Evolutionary conservation across 2,888 invertebrate genomes (phyloP).

Genomic region (Chirona hameri): DNA sequence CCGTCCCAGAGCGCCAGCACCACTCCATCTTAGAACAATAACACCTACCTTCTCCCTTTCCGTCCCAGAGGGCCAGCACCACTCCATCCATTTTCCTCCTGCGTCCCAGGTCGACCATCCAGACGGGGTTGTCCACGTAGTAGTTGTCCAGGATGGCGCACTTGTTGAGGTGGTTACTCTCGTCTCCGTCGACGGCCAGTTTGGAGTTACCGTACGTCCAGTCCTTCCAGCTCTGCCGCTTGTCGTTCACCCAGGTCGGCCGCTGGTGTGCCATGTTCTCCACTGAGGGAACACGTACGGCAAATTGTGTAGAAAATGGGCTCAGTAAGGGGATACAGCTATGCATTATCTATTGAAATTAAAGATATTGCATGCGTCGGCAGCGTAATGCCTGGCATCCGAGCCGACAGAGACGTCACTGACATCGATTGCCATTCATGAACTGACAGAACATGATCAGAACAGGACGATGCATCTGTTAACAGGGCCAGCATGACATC

Average conservation of each 20-base stretch:
- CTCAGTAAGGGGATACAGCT: background rate
- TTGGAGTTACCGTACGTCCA: conserved; percentile 47
- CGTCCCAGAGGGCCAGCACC: conserved; percentile 53
- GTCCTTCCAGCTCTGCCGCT: conserved; percentile 50
- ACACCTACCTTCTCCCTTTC: no score
- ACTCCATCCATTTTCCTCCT: conserved; percentile 49
- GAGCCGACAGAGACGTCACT: background rate
- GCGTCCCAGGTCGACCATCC: conserved; percentile 53
- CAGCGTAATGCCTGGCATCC: background rate
- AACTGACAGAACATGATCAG: background rate
- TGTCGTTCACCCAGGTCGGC: conserved; percentile 53
- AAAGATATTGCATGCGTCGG: background rate
- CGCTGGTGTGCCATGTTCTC: conserved; percentile 53
- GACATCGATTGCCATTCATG: background rate
- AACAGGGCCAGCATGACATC: background rate
- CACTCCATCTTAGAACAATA: no score
- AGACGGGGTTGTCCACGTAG: conserved; percentile 52
- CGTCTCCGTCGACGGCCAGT: conserved; percentile 52
- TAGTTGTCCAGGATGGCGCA: conserved; percentile 54
- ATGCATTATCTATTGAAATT: background rate
- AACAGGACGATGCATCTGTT: background rate
- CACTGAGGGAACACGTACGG: conserved; percentile 44
- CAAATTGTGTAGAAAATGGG: background rate
- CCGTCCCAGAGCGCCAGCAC: no score
- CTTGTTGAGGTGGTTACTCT: conserved; percentile 47